Evolutionary conservation across 2,113 vertebrate genomes (phyloP).

Genomic region (Seriola dumerili): DNA sequence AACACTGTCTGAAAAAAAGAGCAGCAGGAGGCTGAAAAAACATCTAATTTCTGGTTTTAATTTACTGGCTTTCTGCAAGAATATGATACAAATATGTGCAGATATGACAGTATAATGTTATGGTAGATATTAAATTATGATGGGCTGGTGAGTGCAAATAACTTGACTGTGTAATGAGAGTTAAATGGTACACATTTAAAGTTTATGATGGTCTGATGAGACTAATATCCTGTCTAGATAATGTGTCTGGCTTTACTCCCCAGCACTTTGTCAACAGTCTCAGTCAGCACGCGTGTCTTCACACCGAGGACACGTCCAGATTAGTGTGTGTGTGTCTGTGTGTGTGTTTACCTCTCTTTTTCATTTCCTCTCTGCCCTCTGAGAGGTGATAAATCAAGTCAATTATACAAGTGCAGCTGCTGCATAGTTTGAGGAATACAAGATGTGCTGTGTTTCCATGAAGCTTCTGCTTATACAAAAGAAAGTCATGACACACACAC

Average conservation of each 20-base stretch:
- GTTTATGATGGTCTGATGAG: conserved; percentile 78
- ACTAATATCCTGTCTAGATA: conserved; percentile 66
- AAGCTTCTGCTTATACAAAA: conserved; percentile 11
- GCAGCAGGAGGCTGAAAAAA: conserved; percentile 11
- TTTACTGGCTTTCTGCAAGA: conserved; percentile 12
- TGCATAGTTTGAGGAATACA: conserved; percentile 42
- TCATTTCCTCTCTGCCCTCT: conserved; percentile 45
- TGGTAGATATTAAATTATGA: conserved; percentile 60
- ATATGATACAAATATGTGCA: conserved; percentile 12
- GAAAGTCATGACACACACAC: not conserved
- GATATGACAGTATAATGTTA: conserved; percentile 42
- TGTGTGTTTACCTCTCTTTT: conserved; percentile 40
- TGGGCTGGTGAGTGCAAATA: conserved; percentile 49
- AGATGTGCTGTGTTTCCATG: conserved; percentile 23
- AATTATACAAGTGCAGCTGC: conserved; percentile 54
- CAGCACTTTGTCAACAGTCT: conserved; percentile 46
- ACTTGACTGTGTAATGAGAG: conserved; percentile 53
- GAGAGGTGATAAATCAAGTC: conserved; percentile 60
- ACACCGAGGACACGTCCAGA: conserved; percentile 2
- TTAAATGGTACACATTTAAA: conserved; percentile 47
- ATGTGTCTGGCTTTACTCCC: conserved; percentile 51
- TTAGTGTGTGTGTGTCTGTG: not conserved
- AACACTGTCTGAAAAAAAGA: conserved; percentile 7
- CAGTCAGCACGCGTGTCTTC: not conserved
- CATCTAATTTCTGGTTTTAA: conserved; percentile 24